Conservation (phyloP, 2,797 vertebrate genomes). For the Spea hammondii region DNA sequence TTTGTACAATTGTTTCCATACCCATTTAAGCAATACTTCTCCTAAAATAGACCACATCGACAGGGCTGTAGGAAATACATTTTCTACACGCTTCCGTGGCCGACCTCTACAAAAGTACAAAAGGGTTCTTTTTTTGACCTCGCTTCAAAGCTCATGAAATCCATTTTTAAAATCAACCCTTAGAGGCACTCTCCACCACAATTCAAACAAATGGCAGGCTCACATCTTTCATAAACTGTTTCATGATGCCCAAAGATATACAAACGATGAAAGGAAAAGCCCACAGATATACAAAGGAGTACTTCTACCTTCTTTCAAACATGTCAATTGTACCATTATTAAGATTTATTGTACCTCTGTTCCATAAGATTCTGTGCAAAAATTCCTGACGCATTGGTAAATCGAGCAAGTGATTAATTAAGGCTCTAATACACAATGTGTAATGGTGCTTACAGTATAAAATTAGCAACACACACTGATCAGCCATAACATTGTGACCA, state of each 20-base stretch:
- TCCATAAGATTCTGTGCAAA: too few relatives aligned
- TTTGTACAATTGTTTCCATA: background rate
- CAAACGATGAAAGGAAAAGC: background rate
- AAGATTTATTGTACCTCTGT: slow-evolving; percentile 10
- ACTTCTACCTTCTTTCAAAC: slow-evolving; percentile 17
- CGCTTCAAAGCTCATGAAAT: slow-evolving; percentile 17
- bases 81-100: background rate
- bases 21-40: background rate
- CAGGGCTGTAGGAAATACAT: background rate
- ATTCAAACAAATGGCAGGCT: slow-evolving; percentile 15
- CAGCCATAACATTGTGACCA: too few relatives aligned
- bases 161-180: slow-evolving; percentile 27
- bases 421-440: too few relatives aligned
- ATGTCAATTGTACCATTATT: slow-evolving; percentile 11
- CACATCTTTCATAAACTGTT: slow-evolving; percentile 14
- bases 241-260: background rate
- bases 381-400: too few relatives aligned
- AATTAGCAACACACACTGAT: too few relatives aligned
- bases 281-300: slow-evolving; percentile 3
- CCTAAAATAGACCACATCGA: background rate
- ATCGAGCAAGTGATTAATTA: too few relatives aligned
- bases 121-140: slow-evolving; percentile 15
- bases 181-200: slow-evolving; percentile 1
- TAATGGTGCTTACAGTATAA: too few relatives aligned
- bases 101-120: slow-evolving; percentile 14